Evolutionary conservation across 1,140 invertebrate genomes (phyloP).

Genomic region (Cephus cinctus): DNA sequence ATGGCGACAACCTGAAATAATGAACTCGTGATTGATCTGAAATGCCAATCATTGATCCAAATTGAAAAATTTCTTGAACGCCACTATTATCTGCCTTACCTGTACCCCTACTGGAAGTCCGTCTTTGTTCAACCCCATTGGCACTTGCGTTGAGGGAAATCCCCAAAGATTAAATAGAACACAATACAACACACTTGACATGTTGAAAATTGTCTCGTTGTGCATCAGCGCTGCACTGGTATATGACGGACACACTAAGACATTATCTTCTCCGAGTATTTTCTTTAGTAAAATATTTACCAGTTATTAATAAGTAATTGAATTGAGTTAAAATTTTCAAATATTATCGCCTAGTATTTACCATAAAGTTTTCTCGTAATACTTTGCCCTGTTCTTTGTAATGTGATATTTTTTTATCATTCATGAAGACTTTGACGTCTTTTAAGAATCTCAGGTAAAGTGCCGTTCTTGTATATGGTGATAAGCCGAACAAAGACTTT

Average conservation of each 20-base stretch:
- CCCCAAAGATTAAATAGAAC: slow-evolving; percentile 74
- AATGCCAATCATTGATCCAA: no score
- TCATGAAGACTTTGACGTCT: slow-evolving; percentile 48
- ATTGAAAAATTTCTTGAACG: neutral
- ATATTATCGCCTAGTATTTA: no score
- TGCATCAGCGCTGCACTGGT: slow-evolving; percentile 65
- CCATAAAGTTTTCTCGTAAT: slow-evolving; percentile 42
- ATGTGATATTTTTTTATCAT: slow-evolving; percentile 23
- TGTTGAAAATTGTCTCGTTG: slow-evolving; percentile 59
- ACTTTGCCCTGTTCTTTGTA: slow-evolving; percentile 39
- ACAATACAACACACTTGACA: slow-evolving; percentile 66
- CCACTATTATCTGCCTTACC: slow-evolving; percentile 39
- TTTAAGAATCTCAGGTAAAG: slow-evolving; percentile 45
- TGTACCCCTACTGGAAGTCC: slow-evolving; percentile 76
- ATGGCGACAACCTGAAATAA: slow-evolving; percentile 59
- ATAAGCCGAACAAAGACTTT: slow-evolving; percentile 48
- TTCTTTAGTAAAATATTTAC: slow-evolving; percentile 46
- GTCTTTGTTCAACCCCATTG: slow-evolving; percentile 62
- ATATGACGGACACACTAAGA: slow-evolving; percentile 77
- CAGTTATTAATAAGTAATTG: neutral
- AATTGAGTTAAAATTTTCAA: neutral
- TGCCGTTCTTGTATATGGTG: slow-evolving; percentile 45
- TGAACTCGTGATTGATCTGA: no score
- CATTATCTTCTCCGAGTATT: slow-evolving; percentile 63
- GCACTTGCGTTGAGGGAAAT: slow-evolving; percentile 74